Evolutionary conservation across 2,797 vertebrate genomes (phyloP).

Genomic region (Urocyon cinereoargenteus): DNA sequence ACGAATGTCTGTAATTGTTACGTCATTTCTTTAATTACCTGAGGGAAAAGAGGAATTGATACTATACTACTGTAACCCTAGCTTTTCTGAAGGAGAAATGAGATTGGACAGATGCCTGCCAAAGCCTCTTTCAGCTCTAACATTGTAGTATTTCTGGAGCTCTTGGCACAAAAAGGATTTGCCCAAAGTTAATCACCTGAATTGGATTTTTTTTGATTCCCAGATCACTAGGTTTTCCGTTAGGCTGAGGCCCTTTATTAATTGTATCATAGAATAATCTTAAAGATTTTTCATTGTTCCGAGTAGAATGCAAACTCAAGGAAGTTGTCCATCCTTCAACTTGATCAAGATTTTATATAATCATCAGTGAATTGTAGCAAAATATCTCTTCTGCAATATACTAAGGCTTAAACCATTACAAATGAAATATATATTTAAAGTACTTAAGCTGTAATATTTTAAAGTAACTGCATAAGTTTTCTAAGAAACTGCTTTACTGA

Average conservation of each 20-base stretch:
- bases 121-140: slow-evolving; percentile 1
- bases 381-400: neutral
- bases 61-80: neutral
- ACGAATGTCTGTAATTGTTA: neutral
- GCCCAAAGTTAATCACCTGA: neutral
- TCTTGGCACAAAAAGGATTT: slow-evolving; percentile 11
- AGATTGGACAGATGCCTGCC: neutral
- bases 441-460: slow-evolving; percentile 47
- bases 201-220: neutral
- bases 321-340: neutral
- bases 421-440: slow-evolving; percentile 48
- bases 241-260: neutral
- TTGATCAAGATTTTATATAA: neutral
- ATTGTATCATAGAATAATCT: neutral
- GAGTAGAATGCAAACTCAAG: slow-evolving; percentile 15
- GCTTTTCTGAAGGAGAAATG: slow-evolving; percentile 40
- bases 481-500: neutral
- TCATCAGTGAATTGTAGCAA: slow-evolving; percentile 35
- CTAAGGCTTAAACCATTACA: slow-evolving; percentile 4
- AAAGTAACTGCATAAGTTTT: slow-evolving; percentile 34
- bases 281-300: slow-evolving; percentile 50
- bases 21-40: slow-evolving; percentile 15
- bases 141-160: slow-evolving; percentile 33
- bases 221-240: neutral
- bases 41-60: neutral